phyloP scores from a whole-genome alignment of 2,113 vertebrate genomes.

The Hyla sarda region DNA sequence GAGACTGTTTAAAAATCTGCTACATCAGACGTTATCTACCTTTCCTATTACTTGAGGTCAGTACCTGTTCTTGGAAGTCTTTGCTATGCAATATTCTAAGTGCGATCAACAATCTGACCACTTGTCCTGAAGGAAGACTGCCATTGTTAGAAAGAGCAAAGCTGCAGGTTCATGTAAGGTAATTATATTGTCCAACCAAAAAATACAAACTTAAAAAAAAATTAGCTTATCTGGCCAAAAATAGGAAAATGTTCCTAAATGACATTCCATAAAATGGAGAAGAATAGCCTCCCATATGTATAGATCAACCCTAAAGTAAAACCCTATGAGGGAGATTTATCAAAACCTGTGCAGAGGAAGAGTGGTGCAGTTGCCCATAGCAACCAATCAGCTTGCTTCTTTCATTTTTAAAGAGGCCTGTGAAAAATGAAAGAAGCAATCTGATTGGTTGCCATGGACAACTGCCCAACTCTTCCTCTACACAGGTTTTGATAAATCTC shows the following conservation, averaged over 20 bases:
- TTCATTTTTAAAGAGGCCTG: too few relatives aligned
- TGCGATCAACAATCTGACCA: background rate
- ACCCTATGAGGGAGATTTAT: too few relatives aligned
- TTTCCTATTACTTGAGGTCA: background rate
- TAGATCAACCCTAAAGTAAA: background rate
- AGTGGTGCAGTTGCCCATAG: too few relatives aligned
- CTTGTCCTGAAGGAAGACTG: background rate
- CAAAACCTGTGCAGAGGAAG: too few relatives aligned
- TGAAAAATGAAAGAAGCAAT: too few relatives aligned
- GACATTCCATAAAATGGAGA: background rate
- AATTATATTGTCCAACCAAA: background rate
- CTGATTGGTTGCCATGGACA: too few relatives aligned
- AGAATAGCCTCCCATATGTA: background rate
- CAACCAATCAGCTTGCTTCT: too few relatives aligned
- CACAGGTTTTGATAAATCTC: too few relatives aligned
- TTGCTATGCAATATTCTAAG: background rate
- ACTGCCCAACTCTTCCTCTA: too few relatives aligned
- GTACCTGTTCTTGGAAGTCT: background rate
- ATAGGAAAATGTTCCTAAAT: background rate
- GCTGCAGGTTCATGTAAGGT: constrained; percentile 1
- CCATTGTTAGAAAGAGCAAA: background rate
- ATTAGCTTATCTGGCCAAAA: background rate
- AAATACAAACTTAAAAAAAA: too few relatives aligned
- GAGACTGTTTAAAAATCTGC: background rate
- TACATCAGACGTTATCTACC: background rate